Base-by-base conservation (phyloP, 2,113 vertebrate species). In the Pseudorhombus dupliciocellatus region DNA sequence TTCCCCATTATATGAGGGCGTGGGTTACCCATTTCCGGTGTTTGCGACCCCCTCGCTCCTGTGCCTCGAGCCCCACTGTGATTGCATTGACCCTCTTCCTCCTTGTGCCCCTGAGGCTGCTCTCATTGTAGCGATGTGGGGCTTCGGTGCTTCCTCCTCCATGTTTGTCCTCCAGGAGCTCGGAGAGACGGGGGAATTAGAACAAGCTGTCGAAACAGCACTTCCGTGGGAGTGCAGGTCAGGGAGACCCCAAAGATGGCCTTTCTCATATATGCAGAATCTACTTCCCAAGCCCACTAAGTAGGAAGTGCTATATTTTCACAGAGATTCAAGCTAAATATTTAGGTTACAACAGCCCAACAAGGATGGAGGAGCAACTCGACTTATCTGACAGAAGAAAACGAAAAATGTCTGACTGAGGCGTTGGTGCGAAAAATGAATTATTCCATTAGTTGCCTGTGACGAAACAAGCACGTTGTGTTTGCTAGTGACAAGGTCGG, bases 191-290 rank as follows among this genome's bases (percentile, higher is more conserved):
- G 44, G 79, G 73, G 75, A 92, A 93, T 91, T 87, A 79, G 69
- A 91, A 85, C 89, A 92, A 92, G 90, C 90, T 93, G 91, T 90
- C 9, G 88, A 90, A 91, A 92, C 88, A 92, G 76, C 81, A 69
- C 73, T 84, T 90, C 66, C 84, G 73, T 90, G 81, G 77, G 83
- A 90, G 83, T 40, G 34, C 70, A 80, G 65, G 78, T 87, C 80
- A 74, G 57, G 37, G 64, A 87, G 68, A 86, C 81, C 85, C 85
- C 70, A 58, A 76, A 77, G 79, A 74, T 71, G 61, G 66, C 72
- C 64, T 79, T 83, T 90, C 64, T 67, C 75, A 73, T 77, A 73
- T 71, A 66, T 77, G 80, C 79, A 86, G 71, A 85, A 76, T 70
- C 69, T 57, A 37, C 30, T 40, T 69, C 51, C 44, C 67, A 77